These are phyloP conservation scores for Pipistrellus kuhlii DNA, from an alignment of 2,797 vertebrate species.

Conservation along the genomic window DNA sequence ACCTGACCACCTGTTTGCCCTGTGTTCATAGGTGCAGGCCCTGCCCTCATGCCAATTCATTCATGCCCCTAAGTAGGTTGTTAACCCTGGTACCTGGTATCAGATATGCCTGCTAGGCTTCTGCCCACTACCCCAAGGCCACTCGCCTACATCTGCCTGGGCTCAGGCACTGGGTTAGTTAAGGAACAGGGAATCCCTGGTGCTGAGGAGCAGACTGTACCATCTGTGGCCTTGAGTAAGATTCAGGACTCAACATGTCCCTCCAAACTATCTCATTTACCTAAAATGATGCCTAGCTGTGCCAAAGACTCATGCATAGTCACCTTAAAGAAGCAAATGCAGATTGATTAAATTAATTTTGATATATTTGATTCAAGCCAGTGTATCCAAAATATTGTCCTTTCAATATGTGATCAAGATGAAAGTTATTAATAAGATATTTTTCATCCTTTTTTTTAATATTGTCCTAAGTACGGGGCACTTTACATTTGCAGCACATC, in stretches of 20 bases:
- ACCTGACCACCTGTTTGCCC: background rate
- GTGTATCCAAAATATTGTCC: conserved; percentile 20
- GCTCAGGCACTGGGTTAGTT: background rate
- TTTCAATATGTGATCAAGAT: conserved; percentile 2
- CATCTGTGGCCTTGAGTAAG: background rate
- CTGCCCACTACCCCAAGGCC: background rate
- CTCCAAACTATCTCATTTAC: background rate
- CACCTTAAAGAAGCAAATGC: background rate
- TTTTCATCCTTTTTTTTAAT: conserved; percentile 11
- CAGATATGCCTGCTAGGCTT: background rate
- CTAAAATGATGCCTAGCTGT: background rate
- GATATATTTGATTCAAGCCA: conserved; percentile 5
- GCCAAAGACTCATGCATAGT: background rate
- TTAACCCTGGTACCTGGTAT: background rate
- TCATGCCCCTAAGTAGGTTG: background rate
- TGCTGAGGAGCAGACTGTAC: background rate
- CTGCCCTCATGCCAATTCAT: background rate
- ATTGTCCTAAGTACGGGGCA: background rate
- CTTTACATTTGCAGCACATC: background rate
- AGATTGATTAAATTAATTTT: background rate
- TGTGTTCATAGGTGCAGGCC: background rate
- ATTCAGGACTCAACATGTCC: background rate
- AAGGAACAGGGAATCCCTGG: background rate
- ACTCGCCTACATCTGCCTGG: background rate
- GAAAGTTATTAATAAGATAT: background rate